Evolutionary conservation across 2,797 vertebrate species (phyloP).

Genomic region (Rousettus madagascariensis): DNA sequence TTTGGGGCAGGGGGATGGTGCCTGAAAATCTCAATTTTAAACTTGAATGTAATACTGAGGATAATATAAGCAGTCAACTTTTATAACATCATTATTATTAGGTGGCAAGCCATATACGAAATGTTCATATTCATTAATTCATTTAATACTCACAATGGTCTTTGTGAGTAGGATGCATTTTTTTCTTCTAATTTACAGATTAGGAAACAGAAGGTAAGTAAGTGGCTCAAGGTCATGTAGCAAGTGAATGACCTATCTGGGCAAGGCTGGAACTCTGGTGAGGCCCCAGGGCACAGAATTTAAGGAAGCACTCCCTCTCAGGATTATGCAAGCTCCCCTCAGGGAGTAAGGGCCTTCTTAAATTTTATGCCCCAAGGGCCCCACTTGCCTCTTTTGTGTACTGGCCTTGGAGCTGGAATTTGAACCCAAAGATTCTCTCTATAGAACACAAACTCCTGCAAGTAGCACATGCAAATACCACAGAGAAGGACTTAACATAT

Average conservation of each 20-base stretch:
- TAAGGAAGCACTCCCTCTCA: not conserved
- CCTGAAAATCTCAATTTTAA: not conserved
- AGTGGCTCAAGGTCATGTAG: not conserved
- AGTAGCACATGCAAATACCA: not conserved
- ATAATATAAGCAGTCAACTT: too few species aligned
- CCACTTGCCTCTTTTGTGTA: not conserved
- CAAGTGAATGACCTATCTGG: not conserved
- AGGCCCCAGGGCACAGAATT: not conserved
- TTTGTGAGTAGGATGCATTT: not conserved
- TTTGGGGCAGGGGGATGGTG: not conserved
- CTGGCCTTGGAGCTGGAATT: not conserved
- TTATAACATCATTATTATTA: not conserved
- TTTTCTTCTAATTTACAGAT: not conserved
- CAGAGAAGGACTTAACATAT: not conserved
- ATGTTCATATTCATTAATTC: not conserved
- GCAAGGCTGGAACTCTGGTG: not conserved
- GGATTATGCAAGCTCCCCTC: not conserved
- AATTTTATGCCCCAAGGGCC: not conserved
- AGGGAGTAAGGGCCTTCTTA: not conserved
- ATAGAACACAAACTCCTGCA: not conserved
- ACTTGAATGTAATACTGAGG: not conserved
- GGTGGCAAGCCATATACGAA: not conserved
- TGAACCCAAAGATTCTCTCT: not conserved
- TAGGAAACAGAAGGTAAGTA: not conserved
- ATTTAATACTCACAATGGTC: not conserved